Conservation (phyloP, 2,797 vertebrate genomes). For the Myotis myotis region DNA sequence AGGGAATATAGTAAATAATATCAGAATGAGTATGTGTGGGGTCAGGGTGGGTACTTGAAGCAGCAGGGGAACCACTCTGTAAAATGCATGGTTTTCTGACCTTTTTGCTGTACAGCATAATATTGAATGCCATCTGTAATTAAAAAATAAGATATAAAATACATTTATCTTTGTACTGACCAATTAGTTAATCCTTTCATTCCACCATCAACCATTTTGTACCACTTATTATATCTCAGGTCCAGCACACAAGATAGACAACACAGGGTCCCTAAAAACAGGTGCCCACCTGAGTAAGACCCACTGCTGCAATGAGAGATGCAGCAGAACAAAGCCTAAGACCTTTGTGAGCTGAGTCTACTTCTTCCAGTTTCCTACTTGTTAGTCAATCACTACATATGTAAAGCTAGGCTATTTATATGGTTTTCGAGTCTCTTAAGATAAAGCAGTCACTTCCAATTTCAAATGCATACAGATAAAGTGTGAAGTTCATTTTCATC, state of each 20-base stretch:
- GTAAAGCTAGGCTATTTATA: neutral
- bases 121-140: neutral
- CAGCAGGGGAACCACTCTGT: neutral
- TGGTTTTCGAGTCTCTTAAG: neutral
- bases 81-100: neutral
- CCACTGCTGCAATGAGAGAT: neutral
- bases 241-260: neutral
- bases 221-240: neutral
- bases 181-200: neutral
- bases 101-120: neutral
- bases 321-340: neutral
- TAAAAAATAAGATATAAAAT: neutral
- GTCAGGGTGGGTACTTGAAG: neutral
- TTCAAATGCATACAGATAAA: conserved; percentile 32
- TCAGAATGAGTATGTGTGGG: neutral
- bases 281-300: neutral
- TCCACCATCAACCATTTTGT: neutral
- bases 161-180: neutral
- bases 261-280: neutral
- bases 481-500: neutral
- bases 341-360: neutral
- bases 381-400: neutral
- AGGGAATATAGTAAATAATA: too few species aligned
- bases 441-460: neutral
- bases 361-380: neutral